Conservation (phyloP, 2,888 invertebrate species). For the Chaetogeoica ovagalla region DNA sequence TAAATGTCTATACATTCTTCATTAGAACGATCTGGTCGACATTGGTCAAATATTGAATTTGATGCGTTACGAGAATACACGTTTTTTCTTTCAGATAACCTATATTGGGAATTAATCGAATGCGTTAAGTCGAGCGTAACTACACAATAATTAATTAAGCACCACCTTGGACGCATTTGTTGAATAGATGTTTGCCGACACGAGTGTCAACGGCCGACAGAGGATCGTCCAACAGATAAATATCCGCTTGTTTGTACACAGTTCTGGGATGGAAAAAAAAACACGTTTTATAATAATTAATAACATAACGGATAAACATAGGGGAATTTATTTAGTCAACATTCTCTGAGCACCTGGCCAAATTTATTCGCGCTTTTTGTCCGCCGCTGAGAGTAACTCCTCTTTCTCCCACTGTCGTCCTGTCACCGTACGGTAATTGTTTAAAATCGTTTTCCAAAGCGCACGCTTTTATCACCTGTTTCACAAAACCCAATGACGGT, state of each 20-base stretch:
- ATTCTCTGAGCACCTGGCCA: conserved; percentile 59
- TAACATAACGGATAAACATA: background rate
- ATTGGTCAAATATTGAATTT: conserved; percentile 74
- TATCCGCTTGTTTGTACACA: conserved; percentile 63
- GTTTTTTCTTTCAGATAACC: conserved; percentile 68
- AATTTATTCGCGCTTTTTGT: conserved; percentile 75
- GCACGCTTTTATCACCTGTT: conserved; percentile 69
- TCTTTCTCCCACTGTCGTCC: conserved; percentile 82
- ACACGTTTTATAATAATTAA: too few species aligned
- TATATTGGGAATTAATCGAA: conserved; percentile 53
- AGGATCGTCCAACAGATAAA: conserved; percentile 65
- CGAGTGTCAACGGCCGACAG: conserved; percentile 65
- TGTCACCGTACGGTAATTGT: conserved; percentile 77
- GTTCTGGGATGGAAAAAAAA: conserved; percentile 60
- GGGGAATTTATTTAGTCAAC: background rate
- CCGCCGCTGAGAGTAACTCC: conserved; percentile 84
- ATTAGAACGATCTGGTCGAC: conserved; percentile 66
- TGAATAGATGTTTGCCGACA: conserved; percentile 63
- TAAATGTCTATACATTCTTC: conserved; percentile 59
- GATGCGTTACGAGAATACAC: conserved; percentile 79
- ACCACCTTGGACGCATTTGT: conserved; percentile 61
- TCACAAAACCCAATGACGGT: background rate
- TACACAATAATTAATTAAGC: background rate
- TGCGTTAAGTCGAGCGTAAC: too few species aligned
- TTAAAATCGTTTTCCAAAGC: conserved; percentile 74